phyloP scores from a whole-genome alignment of 1,140 invertebrate species.

The Zaprionus africanus region DNA sequence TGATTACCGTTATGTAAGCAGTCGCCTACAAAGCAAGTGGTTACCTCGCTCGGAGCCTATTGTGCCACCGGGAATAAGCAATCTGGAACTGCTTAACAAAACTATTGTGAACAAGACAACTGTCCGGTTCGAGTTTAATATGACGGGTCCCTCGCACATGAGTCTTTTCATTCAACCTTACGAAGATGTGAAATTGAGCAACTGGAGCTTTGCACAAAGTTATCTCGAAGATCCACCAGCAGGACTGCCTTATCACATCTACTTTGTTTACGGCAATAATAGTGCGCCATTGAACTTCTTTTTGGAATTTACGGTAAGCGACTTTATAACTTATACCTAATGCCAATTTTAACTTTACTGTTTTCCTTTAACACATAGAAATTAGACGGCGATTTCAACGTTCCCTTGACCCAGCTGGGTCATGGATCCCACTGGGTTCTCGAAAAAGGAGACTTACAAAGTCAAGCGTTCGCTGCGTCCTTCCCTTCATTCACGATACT shows the following conservation, averaged over 20 bases:
- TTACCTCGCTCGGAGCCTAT: constrained; percentile 51
- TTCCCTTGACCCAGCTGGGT: constrained; percentile 51
- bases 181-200: constrained; percentile 85
- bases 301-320: constrained; percentile 25
- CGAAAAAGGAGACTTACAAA: constrained; percentile 34
- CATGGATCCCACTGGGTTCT: constrained; percentile 47
- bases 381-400: constrained; percentile 71
- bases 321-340: too few species aligned
- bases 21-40: constrained; percentile 49
- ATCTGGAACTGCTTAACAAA: constrained; percentile 51
- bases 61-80: constrained; percentile 40
- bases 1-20: constrained; percentile 85
- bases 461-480: constrained; percentile 8
- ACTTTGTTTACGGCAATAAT: constrained; percentile 87
- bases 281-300: constrained; percentile 83
- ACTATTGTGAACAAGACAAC: constrained; percentile 34
- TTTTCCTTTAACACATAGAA: constrained; percentile 74
- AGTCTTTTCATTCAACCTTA: constrained; percentile 89
- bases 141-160: constrained; percentile 89
- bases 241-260: constrained; percentile 88
- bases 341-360: not conserved
- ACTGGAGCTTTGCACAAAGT: constrained; percentile 87
- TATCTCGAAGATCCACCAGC: constrained; percentile 85
- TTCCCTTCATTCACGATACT: constrained; percentile 25
- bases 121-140: constrained; percentile 54